phyloP scores from a whole-genome alignment of 2,888 invertebrate genomes.

The Catocala nupta region DNA sequence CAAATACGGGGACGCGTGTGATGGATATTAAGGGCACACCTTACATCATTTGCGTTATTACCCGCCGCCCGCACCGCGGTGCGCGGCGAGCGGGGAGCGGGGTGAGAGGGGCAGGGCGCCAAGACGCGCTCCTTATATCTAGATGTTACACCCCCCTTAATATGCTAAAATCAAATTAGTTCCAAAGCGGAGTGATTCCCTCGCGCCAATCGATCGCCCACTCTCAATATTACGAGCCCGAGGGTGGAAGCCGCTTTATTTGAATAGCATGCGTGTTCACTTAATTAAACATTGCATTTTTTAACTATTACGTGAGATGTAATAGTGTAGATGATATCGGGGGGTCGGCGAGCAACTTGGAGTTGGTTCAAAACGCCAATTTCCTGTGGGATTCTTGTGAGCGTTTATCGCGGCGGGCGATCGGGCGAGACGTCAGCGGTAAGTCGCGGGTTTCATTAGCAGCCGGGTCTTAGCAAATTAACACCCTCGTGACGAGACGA shows the following conservation, averaged over 20 bases:
- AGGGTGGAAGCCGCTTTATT: slow-evolving; percentile 66
- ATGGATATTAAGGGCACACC: slow-evolving; percentile 88
- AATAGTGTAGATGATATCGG: slow-evolving; percentile 64
- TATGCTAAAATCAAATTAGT: slow-evolving; percentile 88
- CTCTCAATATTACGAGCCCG: slow-evolving; percentile 71
- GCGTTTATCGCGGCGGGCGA: slow-evolving; percentile 75
- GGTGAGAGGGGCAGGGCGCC: slow-evolving; percentile 69
- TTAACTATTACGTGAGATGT: slow-evolving; percentile 49
- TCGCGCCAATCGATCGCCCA: slow-evolving; percentile 76
- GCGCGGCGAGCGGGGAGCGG: slow-evolving; percentile 22
- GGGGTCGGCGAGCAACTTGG: slow-evolving; percentile 62
- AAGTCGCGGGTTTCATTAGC: slow-evolving; percentile 84
- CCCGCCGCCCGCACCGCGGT: slow-evolving; percentile 50
- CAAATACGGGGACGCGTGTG: slow-evolving; percentile 86
- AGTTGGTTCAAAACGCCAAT: slow-evolving; percentile 78
- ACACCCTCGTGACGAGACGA: slow-evolving; percentile 78
- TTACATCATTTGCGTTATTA: slow-evolving; percentile 88
- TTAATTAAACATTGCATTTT: slow-evolving; percentile 64
- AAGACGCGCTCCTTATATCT: slow-evolving; percentile 85
- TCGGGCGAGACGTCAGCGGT: slow-evolving; percentile 74
- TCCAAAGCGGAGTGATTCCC: slow-evolving; percentile 84
- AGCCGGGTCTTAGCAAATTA: slow-evolving; percentile 81
- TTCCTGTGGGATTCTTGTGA: slow-evolving; percentile 81
- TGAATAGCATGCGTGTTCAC: slow-evolving; percentile 62
- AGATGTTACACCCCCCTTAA: slow-evolving; percentile 83